phyloP scores from a whole-genome alignment of 2,888 invertebrate genomes.

The Dynastes hyllus region DNA sequence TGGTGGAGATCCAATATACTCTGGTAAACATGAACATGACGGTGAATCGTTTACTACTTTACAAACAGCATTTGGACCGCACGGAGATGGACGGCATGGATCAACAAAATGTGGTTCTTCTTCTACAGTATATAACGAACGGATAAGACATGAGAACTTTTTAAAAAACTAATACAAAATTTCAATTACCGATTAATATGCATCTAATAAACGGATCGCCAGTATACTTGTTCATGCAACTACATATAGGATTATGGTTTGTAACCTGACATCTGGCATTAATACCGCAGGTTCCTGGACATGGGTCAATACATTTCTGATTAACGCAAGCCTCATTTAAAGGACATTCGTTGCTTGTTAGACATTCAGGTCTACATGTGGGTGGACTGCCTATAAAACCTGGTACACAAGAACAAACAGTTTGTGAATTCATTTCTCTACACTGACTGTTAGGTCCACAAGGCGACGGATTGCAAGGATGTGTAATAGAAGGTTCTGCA shows the following conservation, averaged over 20 bases:
- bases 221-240: slow-evolving; percentile 77
- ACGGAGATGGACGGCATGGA: slow-evolving; percentile 77
- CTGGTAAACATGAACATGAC: slow-evolving; percentile 82
- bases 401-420: slow-evolving; percentile 79
- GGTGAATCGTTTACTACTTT: slow-evolving; percentile 76
- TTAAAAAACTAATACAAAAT: neutral
- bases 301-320: slow-evolving; percentile 85
- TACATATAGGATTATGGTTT: slow-evolving; percentile 84
- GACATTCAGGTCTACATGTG: slow-evolving; percentile 82
- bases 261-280: slow-evolving; percentile 82
- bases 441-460: slow-evolving; percentile 85
- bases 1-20: slow-evolving; percentile 82
- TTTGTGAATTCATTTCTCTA: slow-evolving; percentile 78
- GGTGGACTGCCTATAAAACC: slow-evolving; percentile 82
- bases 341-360: slow-evolving; percentile 81
- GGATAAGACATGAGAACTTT: neutral
- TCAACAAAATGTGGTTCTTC: slow-evolving; percentile 64
- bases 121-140: slow-evolving; percentile 53
- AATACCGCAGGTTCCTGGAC: slow-evolving; percentile 83
- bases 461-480: slow-evolving; percentile 82
- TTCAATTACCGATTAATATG: slow-evolving; percentile 64
- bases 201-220: slow-evolving; percentile 82
- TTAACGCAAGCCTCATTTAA: slow-evolving; percentile 81
- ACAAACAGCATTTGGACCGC: slow-evolving; percentile 81
- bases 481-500: slow-evolving; percentile 71